Evolutionary conservation across 2,113 vertebrate genomes (phyloP), one percentile per base, ranked within the genome.

Genomic region (Polypterus senegalus): DNA sequence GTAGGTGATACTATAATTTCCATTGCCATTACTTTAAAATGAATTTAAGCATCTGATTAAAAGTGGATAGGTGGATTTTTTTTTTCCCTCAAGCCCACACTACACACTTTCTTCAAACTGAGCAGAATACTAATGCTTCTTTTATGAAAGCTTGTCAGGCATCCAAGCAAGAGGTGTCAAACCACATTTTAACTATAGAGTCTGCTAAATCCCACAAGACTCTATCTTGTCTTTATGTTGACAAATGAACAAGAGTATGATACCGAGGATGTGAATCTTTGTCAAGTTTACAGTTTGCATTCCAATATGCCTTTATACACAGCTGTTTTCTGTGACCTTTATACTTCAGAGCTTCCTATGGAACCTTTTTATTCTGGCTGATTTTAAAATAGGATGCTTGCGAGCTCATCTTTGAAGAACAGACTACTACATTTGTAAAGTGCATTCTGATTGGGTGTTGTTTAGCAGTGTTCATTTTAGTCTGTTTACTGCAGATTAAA

Each of bases 201-300:
- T 82, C 79, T 82, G 74, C 66, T 81, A 81, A 82, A 80, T 83
- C 83, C 85, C 84, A 10, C 49, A 71, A 80, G 83, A 83, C 65
- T 73, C 73, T 73, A 68, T 74, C 74, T 76, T 54, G 67, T 71
- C 68, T 82, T 85, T 76, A 75, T 79, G 80, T 74, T 90, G 88
- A 89, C 86, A 90, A 90, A 91, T 83, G 82, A 89, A 85, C 75
- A 74, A 74, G 63, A 59, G 59, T 72, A 67, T 77, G 77, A 73
- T 79, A 77, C 57, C 74, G 0, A 2, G 61, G 63, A 79, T 75
- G 62, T 69, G 70, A 75, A 76, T 60, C 66, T 71, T 74, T 82
- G 73, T 79, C 77, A 81, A 73, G 70, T 74, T 65, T 59, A 27
- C 8, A 71, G 67, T 58, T 60, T n/a, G 0, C 71, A 70, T 80